These are phyloP conservation scores for Poeciliopsis prolifica DNA, from an alignment of 2,113 vertebrate genomes.

Conservation along the genomic window DNA sequence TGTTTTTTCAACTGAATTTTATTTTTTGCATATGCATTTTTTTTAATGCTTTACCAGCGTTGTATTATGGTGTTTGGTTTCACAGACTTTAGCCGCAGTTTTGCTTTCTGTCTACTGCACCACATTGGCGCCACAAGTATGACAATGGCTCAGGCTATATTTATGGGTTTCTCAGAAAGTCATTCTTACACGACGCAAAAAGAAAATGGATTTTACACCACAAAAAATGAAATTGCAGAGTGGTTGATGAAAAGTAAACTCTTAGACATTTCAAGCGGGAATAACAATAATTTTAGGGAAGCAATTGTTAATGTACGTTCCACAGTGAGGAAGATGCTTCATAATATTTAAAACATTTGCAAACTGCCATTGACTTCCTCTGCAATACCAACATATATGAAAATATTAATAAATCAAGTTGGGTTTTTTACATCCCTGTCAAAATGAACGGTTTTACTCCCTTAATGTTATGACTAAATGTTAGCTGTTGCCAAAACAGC, in stretches of 20 bases:
- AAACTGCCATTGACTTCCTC: neutral
- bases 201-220: conserved; percentile 17
- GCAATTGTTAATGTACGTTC: neutral
- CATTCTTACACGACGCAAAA: conserved; percentile 6
- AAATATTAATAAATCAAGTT: neutral
- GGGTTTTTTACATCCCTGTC: neutral
- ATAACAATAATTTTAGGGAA: neutral
- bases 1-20: neutral
- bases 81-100: conserved; percentile 55
- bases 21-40: conserved; percentile 12
- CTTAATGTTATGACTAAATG: neutral
- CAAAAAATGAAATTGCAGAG: neutral
- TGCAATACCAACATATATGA: neutral
- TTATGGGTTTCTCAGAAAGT: conserved; percentile 48
- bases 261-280: neutral
- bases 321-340: neutral
- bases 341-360: neutral
- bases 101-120: conserved; percentile 43
- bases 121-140: conserved; percentile 42
- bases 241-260: neutral
- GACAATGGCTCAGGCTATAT: conserved; percentile 50
- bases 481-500: neutral
- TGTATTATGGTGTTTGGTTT: conserved; percentile 60
- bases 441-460: neutral
- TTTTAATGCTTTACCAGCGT: conserved; percentile 37